A percentile compares a stretch with the other conserved stretches of the same genome.
Conservation (phyloP, 2,113 vertebrate genomes). For the Scatophagus argus region DNA sequence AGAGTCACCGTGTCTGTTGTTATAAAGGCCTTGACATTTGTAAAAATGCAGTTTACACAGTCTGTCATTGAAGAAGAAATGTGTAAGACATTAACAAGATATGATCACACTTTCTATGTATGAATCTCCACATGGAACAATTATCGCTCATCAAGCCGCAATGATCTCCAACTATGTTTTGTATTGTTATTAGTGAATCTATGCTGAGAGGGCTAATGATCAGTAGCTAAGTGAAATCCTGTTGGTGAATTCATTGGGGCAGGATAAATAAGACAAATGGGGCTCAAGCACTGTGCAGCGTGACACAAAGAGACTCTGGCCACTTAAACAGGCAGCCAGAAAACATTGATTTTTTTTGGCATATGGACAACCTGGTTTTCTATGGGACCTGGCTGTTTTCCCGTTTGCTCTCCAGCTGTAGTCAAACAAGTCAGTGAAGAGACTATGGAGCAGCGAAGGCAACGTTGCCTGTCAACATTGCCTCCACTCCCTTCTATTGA, state of each 20-base stretch:
- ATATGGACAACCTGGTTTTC: constrained; percentile 17
- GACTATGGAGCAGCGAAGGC: background rate
- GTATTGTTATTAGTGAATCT: constrained; percentile 18
- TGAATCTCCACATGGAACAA: background rate
- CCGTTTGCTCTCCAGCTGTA: background rate
- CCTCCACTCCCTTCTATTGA: no score
- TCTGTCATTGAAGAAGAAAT: background rate
- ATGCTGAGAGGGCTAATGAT: constrained; percentile 30
- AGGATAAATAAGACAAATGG: constrained; percentile 26
- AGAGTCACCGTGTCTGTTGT: background rate
- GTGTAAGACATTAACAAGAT: background rate
- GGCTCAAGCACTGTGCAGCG: constrained; percentile 1
- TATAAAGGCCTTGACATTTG: background rate
- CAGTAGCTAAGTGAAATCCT: constrained; percentile 44
- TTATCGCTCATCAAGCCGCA: background rate
- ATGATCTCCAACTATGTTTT: background rate
- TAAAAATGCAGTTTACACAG: background rate
- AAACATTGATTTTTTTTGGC: constrained; percentile 34
- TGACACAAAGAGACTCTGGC: constrained; percentile 32
- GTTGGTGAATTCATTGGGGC: constrained; percentile 53
- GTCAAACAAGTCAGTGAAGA: background rate
- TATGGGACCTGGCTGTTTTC: background rate
- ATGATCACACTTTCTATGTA: background rate
- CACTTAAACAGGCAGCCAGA: constrained; percentile 38
- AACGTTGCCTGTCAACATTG: background rate